Evolutionary conservation across 1,140 invertebrate genomes (phyloP).

Genomic region (Drosophila equinoxialis): DNA sequence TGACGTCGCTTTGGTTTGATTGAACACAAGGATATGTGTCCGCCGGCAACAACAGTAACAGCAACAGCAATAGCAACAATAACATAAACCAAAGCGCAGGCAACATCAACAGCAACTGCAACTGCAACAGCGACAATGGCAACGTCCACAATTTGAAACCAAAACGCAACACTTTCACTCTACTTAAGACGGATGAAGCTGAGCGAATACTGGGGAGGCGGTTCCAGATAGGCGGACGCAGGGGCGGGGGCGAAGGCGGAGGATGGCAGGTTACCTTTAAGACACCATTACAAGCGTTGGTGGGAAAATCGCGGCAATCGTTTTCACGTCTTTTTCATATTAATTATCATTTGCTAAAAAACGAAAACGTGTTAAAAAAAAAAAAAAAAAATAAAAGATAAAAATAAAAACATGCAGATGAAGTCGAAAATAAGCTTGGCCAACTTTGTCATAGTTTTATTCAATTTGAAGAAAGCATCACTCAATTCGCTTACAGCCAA

Average conservation of each 20-base stretch:
- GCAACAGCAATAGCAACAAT: constrained; percentile 44
- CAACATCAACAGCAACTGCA: constrained; percentile 40
- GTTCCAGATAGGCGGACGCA: not conserved
- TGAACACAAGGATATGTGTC: constrained; percentile 82
- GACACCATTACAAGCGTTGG: constrained; percentile 74
- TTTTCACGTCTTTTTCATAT: constrained; percentile 62
- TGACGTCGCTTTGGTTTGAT: constrained; percentile 80
- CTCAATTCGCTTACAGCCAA: constrained; percentile 11
- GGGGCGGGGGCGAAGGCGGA: not conserved
- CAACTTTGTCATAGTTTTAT: constrained; percentile 47
- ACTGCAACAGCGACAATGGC: constrained; percentile 50
- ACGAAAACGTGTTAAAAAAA: not conserved
- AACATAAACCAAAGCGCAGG: constrained; percentile 62
- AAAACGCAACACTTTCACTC: constrained; percentile 82
- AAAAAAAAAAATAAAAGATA: not conserved
- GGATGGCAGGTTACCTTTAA: constrained; percentile 43
- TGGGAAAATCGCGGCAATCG: constrained; percentile 72
- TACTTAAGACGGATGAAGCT: constrained; percentile 73
- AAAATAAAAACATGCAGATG: constrained; percentile 44
- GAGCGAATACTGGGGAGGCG: constrained; percentile 15
- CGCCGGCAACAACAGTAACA: constrained; percentile 50
- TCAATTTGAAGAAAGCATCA: constrained; percentile 45
- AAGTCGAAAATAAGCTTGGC: constrained; percentile 41
- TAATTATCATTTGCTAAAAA: constrained; percentile 54
- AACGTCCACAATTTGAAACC: constrained; percentile 66